Evolutionary conservation across 2,113 vertebrate genomes (phyloP).

Genomic region (Psittacula cyanocephala): DNA sequence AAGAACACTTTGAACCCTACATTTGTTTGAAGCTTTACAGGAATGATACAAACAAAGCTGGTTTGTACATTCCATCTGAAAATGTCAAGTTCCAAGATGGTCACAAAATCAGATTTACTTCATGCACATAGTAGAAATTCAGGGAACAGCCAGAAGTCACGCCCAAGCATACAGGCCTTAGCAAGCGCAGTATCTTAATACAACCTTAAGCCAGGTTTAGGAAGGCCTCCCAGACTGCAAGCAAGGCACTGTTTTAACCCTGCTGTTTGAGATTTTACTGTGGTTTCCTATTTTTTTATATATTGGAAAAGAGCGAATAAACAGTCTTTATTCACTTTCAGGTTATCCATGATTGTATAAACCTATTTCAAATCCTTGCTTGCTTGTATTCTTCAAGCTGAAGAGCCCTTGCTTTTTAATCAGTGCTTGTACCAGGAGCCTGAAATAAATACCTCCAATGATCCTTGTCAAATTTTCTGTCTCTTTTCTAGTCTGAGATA

Average conservation of each 20-base stretch:
- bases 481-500: not conserved
- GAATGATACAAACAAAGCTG: not conserved
- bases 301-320: not conserved
- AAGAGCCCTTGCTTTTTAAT: not conserved
- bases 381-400: not conserved
- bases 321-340: not conserved
- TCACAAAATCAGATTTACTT: not conserved
- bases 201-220: not conserved
- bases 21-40: not conserved
- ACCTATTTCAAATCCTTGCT: not conserved
- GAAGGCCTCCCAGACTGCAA: fast-evolving
- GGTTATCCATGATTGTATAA: not conserved
- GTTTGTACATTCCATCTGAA: not conserved
- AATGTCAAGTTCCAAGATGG: not conserved
- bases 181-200: not conserved
- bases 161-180: not conserved
- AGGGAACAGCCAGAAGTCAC: not conserved
- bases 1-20: not conserved
- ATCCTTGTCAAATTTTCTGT: not conserved
- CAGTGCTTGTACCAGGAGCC: not conserved
- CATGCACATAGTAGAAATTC: not conserved
- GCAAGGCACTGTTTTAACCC: not conserved
- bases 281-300: not conserved
- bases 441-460: not conserved
- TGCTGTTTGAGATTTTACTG: not conserved